Conservation (phyloP, 2,888 invertebrate species). For the Cremastobaeus sp. region DNA sequence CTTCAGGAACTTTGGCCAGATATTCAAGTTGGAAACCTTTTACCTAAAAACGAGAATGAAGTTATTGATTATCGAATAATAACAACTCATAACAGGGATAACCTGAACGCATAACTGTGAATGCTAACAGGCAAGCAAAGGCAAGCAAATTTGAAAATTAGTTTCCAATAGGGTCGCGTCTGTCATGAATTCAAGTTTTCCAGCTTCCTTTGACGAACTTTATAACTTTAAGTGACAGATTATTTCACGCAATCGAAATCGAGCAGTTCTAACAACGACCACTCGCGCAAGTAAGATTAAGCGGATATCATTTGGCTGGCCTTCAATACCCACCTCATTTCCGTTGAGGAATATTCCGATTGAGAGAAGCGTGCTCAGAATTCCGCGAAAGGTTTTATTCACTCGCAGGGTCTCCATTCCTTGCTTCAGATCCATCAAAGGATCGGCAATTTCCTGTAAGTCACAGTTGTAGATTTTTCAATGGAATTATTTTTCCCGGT, state of each 20-base stretch:
- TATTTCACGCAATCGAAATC: constrained; percentile 43
- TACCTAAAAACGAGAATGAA: constrained; percentile 83
- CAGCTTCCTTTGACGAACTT: constrained; percentile 22
- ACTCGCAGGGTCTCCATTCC: constrained; percentile 94
- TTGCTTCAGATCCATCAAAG: constrained; percentile 98
- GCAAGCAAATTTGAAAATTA: too few species aligned
- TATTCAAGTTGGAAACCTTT: constrained; percentile 99
- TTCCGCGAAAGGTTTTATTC: constrained; percentile 96
- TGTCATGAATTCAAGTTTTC: too few species aligned
- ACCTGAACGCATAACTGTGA: too few species aligned
- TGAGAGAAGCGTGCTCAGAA: constrained; percentile 94
- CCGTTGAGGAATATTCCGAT: constrained; percentile 98
- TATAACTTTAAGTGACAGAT: constrained; percentile 41
- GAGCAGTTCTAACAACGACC: constrained; percentile 39
- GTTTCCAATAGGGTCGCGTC: too few species aligned
- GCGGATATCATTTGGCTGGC: constrained; percentile 74
- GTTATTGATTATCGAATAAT: too few species aligned
- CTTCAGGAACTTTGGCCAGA: constrained; percentile 97
- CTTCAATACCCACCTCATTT: constrained; percentile 80
- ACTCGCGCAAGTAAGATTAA: constrained; percentile 65
- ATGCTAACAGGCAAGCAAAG: too few species aligned
- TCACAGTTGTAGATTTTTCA: constrained; percentile 53
- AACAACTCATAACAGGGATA: too few species aligned
- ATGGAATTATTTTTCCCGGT: constrained; percentile 51
- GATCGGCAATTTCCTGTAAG: constrained; percentile 96